Base-by-base conservation (phyloP, 1,140 invertebrate species). In the Drosophila tristis region DNA sequence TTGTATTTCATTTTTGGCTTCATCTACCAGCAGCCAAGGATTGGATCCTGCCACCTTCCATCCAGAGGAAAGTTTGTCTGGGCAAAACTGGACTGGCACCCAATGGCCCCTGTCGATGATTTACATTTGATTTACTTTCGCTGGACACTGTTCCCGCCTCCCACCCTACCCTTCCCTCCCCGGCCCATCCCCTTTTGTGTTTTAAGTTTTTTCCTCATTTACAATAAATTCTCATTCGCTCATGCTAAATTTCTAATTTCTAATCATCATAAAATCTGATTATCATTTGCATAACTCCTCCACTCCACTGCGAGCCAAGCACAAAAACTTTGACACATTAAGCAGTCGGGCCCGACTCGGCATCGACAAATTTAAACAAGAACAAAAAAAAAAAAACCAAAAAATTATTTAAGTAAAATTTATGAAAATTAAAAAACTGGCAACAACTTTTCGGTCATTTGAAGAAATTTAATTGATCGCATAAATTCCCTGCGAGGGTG, bases 201-300 rank as follows among this genome's bases (percentile, higher is more conserved):
- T 44, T 44, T 49, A 39, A 48, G 45, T 43, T 64, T 59, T 60
- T 60, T 51, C 45, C 66, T 86, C 61, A 87, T 87, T 87, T 82
- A 51, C 75, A 87, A 82, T 87, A 87, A 87, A 87, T 87, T 89
- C 63, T 74, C 65, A 20, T 20, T 20, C 20, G 20, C 26, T 43
- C 31, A 25, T 25, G 49, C 50, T 20, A 75, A 59, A 53, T 71
- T 61, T 74, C 68, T 86, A 78, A 85, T 80, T 89, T 89, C 79
- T 84, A 89, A 89, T 89, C 85, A 89, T 84, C 84, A 89, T 89
- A 89, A 89, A 89, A 89, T 80, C 84, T 89, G 78, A 87, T 89
- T 89, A 89, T 77, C 62, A 78, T 89, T 84, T 77, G 49, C 76
- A 82, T 82, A 82, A 82, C 81, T 86, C 68, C 68, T 5, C 29